Percentiles rank a stretch among this genome's conserved stretches.
Conservation (phyloP, 2,888 invertebrate genomes). For the Craniophora ligustri region DNA sequence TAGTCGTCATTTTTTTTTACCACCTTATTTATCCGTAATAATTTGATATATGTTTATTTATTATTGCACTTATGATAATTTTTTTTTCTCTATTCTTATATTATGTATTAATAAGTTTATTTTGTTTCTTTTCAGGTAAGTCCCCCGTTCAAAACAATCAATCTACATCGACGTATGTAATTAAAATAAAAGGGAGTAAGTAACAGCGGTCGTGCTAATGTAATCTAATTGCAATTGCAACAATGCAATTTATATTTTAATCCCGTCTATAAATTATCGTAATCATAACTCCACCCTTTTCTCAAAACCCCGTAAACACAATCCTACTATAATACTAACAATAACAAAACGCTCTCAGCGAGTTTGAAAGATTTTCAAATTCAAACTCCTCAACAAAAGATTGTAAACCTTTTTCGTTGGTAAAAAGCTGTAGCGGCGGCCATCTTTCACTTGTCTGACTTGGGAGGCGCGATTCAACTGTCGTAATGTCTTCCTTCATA, state of each 20-base stretch:
- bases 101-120: not conserved
- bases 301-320: not conserved
- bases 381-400: conserved; percentile 42
- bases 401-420: conserved; percentile 51
- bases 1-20: too few species aligned
- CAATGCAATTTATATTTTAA: too few species aligned
- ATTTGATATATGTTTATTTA: too few species aligned
- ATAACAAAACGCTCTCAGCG: conserved; percentile 15
- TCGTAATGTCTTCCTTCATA: conserved; percentile 23
- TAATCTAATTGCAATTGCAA: too few species aligned
- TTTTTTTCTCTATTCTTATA: too few species aligned
- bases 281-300: too few species aligned
- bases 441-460: conserved; percentile 46
- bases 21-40: too few species aligned
- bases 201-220: too few species aligned
- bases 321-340: not conserved
- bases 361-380: conserved; percentile 36
- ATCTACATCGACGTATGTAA: not conserved
- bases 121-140: conserved; percentile 43
- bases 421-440: conserved; percentile 35
- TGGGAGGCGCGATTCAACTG: conserved; percentile 34
- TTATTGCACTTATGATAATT: too few species aligned
- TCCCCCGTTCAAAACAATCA: not conserved
- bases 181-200: conserved; percentile 24
- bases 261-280: too few species aligned